Base-by-base conservation (phyloP, 37 sponge, comb jelly and placozoan species). In the Eunapius fragilis region DNA sequence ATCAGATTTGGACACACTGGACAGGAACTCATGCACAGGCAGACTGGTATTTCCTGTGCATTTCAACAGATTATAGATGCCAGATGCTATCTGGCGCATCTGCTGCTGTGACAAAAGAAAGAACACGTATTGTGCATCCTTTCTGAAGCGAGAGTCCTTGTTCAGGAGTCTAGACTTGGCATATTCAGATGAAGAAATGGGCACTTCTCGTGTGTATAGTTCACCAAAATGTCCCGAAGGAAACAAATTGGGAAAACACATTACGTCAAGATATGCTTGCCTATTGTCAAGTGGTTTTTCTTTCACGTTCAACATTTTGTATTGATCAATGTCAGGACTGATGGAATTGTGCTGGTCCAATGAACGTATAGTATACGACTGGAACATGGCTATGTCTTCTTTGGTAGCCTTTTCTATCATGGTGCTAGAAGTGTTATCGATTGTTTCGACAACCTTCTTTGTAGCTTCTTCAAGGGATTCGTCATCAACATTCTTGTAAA, bases 191-290 rank as follows among this genome's bases (percentile, higher is more conserved):
- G 31, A 45, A n/a, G 80, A 78, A 14, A 84, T 23, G 19, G 72
- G 71, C 45, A 79, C 81, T 26, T 84, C 37, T 9, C 82, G 82
- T 31, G 81, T 31, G 35, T 85, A 86, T 23, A 25, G 80, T 37
- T 80, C 77, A 33, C 90, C 90, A 85, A 90, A 85, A 14, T 49
- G 28, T n/a, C 81, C 90, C 24, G 32, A 71, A 68, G 87, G 87
- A 70, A 87, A 91, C 28, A 86, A 75, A 14, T 25, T 31, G 13
- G 87, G 92, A 83, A 91, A 91, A 69, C 88, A 88, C 88, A 88
- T 88, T 4, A 88, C 77, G 72, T 88, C 83, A 28, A 88, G 69
- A 32, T 75, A 35, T 27, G 84, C 36, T 67, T 80, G 90, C 14
- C 84, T 35, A 74, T 69, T 83, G 80, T 89, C 74, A 23, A 89